Conservation (phyloP, 2,797 vertebrate genomes). For the Anguilla marmorata region DNA sequence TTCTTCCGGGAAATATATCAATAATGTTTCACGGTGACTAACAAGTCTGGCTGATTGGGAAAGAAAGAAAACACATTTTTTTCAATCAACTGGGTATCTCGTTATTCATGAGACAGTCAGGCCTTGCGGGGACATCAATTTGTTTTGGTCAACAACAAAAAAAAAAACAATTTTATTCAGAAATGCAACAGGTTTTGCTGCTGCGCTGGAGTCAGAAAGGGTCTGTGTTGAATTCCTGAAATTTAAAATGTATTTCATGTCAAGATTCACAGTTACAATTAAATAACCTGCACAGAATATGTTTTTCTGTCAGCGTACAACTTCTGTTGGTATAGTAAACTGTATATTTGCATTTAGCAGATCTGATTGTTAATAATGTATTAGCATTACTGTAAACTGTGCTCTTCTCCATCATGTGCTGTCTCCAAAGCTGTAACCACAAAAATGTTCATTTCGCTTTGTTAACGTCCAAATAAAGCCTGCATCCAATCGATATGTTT, state of each 20-base stretch:
- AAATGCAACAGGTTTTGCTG: neutral
- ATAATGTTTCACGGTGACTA: constrained; percentile 59
- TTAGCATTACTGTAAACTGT: neutral
- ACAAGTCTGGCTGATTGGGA: constrained; percentile 50
- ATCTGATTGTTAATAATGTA: neutral
- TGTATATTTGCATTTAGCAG: neutral
- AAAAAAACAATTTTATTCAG: neutral
- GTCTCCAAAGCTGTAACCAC: neutral
- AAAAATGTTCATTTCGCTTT: neutral
- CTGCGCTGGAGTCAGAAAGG: neutral
- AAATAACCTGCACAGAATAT: no score
- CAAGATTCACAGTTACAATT: neutral
- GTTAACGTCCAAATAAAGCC: no score
- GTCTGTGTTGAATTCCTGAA: neutral
- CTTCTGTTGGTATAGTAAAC: neutral
- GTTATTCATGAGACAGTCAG: constrained; percentile 30
- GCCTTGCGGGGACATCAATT: neutral
- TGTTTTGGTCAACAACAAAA: neutral
- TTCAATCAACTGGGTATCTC: constrained; percentile 28
- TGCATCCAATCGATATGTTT: no score
- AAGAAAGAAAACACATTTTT: constrained; percentile 25
- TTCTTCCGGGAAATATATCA: constrained; percentile 60
- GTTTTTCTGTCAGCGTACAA: no score
- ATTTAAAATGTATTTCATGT: neutral
- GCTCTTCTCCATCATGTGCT: neutral